These are phyloP conservation scores for Trogon melanurus DNA, from an alignment of 2,113 vertebrate genomes.

Conservation along the genomic window DNA sequence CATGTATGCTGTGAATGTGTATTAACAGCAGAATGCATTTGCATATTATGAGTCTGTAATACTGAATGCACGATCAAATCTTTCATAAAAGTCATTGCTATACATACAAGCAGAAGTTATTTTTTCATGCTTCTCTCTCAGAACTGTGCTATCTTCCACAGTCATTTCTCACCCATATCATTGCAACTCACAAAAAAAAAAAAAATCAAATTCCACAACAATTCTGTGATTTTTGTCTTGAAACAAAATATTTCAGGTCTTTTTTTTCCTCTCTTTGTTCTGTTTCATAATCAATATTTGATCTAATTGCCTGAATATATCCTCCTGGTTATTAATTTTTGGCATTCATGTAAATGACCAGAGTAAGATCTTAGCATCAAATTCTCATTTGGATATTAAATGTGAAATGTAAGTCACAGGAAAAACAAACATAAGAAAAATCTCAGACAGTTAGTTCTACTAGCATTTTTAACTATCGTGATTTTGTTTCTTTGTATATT, in stretches of 20 bases:
- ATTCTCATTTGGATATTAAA: not conserved
- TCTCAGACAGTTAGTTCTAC: not conserved
- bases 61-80: slow-evolving; percentile 49
- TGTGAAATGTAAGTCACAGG: not conserved
- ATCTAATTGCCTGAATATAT: not conserved
- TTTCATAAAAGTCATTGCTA: slow-evolving; percentile 36
- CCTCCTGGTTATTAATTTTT: not conserved
- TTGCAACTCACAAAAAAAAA: not conserved
- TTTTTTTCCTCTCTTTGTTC: not conserved
- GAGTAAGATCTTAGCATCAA: not conserved
- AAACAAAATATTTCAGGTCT: not conserved
- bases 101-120: slow-evolving; percentile 37
- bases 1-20: slow-evolving; percentile 53
- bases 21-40: slow-evolving; percentile 71
- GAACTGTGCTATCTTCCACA: not conserved
- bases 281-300: not conserved
- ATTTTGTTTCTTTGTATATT: not conserved
- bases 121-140: slow-evolving; percentile 41
- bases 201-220: not conserved
- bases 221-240: not conserved
- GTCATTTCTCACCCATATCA: not conserved
- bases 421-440: not conserved
- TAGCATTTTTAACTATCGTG: not conserved
- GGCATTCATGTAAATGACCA: not conserved
- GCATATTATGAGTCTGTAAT: slow-evolving; percentile 57